Evolutionary conservation across 2,797 vertebrate genomes (phyloP).

Genomic region (Platyrinchus mystaceus): DNA sequence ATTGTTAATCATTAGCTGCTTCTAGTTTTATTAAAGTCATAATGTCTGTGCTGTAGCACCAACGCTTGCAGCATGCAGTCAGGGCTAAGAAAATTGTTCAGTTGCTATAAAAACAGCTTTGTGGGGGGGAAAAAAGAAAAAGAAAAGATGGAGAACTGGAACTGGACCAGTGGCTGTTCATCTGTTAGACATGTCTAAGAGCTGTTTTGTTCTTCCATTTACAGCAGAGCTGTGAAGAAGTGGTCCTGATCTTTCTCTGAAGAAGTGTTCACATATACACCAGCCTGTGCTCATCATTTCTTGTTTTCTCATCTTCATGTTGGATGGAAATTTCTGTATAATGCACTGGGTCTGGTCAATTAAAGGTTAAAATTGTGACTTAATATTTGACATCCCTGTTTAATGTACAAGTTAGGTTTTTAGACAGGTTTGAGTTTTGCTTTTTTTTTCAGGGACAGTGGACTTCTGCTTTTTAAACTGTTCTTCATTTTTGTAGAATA

Average conservation of each 20-base stretch:
- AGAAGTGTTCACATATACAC: background rate
- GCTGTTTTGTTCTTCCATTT: background rate
- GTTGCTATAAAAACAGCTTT: background rate
- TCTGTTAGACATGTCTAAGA: background rate
- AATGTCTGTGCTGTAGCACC: conserved; percentile 21
- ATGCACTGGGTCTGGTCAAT: background rate
- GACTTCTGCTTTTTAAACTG: background rate
- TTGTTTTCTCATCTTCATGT: background rate
- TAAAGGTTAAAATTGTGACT: background rate
- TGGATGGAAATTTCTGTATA: background rate
- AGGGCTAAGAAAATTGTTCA: conserved; percentile 3
- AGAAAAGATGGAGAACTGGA: background rate
- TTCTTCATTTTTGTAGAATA: background rate
- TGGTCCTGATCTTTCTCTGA: background rate
- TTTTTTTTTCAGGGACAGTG: background rate
- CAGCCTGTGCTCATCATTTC: background rate
- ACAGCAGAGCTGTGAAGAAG: background rate
- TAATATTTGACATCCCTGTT: background rate
- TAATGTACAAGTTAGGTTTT: background rate
- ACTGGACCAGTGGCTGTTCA: background rate
- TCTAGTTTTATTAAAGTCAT: conserved; percentile 71
- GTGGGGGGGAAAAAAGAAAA: background rate
- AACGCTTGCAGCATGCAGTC: background rate
- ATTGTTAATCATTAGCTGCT: conserved; percentile 76
- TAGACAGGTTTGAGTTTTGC: background rate